Base-by-base conservation (phyloP, 2,797 vertebrate species). In the Gouania willdenowi region DNA sequence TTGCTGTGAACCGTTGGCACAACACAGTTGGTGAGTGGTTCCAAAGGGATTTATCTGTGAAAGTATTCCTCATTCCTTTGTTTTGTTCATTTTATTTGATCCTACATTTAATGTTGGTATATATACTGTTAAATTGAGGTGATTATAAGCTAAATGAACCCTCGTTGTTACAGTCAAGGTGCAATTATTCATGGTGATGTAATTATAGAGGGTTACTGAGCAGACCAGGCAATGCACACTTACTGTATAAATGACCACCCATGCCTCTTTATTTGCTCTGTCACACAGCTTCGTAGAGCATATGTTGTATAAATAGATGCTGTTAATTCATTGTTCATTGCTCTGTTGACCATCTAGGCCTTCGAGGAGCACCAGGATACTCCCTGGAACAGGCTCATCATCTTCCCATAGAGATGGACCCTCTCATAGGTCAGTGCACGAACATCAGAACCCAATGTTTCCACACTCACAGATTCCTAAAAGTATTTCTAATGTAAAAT, bases 341-440 rank as follows among this genome's bases (percentile, higher is more conserved):
- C 13, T 1, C 8, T 11, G 32, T 8, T 0, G 3, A 26, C 23
- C 32, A 9, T n/a, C 8, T 56, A 99, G 97, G 97, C 26, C 92
- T 99, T 38, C 88, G 96, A 41, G 97, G 97, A 84, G 97, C 97
- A 26, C 97, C 97, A 14, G 96, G 97, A 48, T 98, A 99, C 68
- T 99, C 96, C 30, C 76, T 99, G 63, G 97, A 99, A 75, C 97
- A 99, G 86, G 95, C 97, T 51, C 96, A 99, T 80, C 97, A 99
- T 72, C 92, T 99, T 38, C 97, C 97, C 44, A 99, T 99, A 4
- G 96, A 99, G 87, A 98, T 99, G 97, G 97, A 98, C 74, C 93
- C 97, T 53, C 85, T 99, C 63, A 99, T 99, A 61, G 97, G 97
- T 99, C 84, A 63, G 89, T 66, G 14, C 14, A 13, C 26, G 16